Percentiles rank a stretch among this genome's conserved stretches.
Conservation (phyloP, 1,140 invertebrate genomes). For the Drosophila punjabiensis region DNA sequence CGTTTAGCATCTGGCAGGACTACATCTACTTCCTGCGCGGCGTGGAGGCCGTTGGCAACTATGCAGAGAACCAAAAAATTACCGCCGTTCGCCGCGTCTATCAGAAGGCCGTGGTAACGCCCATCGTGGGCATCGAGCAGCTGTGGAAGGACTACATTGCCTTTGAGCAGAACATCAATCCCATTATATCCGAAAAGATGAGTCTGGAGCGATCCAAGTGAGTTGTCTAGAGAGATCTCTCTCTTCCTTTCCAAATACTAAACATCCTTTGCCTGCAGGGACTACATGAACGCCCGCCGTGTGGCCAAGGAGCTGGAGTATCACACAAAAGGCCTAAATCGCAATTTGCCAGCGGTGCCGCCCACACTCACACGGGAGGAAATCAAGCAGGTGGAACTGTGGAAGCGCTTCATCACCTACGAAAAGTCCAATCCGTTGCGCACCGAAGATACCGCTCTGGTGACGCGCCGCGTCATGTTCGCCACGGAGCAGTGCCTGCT, state of each 20-base stretch:
- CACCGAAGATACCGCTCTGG: constrained; percentile 96
- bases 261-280: constrained; percentile 86
- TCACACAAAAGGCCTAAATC: constrained; percentile 96
- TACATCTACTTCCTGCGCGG: constrained; percentile 99
- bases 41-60: constrained; percentile 98
- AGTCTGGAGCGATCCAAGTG: constrained; percentile 86
- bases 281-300: constrained; percentile 98
- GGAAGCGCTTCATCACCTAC: constrained; percentile 99
- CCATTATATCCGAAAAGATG: constrained; percentile 93
- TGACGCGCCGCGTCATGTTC: constrained; percentile 98
- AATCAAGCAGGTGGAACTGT: constrained; percentile 98
- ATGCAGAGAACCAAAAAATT: constrained; percentile 99
- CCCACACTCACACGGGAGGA: constrained; percentile 96
- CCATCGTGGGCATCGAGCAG: constrained; percentile 98
- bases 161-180: constrained; percentile 97
- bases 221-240: neutral
- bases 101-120: constrained; percentile 97
- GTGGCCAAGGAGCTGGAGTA: constrained; percentile 99
- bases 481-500: constrained; percentile 99
- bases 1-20: constrained; percentile 98
- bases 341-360: constrained; percentile 97
- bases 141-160: constrained; percentile 99
- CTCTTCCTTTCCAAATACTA: neutral
- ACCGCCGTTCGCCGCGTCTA: constrained; percentile 98
- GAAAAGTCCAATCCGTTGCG: constrained; percentile 98